Conservation (phyloP, 2,888 invertebrate species). For the Leucoptera coffeella region DNA sequence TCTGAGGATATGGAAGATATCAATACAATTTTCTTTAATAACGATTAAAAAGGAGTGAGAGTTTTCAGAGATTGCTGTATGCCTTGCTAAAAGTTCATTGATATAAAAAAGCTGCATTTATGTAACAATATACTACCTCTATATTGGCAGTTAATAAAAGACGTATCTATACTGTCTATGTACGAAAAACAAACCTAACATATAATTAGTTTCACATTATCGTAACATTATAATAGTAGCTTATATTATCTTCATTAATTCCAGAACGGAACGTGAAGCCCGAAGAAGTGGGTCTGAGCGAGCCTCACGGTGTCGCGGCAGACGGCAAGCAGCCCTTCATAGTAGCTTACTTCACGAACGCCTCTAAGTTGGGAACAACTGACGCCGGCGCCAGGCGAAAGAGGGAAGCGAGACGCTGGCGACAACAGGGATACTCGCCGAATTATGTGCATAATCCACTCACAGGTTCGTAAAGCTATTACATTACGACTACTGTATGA, state of each 20-base stretch:
- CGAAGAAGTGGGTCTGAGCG: conserved; percentile 78
- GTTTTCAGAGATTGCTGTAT: no score
- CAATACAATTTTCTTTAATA: no score
- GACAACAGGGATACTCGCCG: conserved; percentile 38
- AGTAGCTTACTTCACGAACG: conserved; percentile 80
- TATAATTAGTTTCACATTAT: no score
- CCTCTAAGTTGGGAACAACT: conserved; percentile 38
- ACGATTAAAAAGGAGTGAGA: no score
- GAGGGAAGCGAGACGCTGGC: conserved; percentile 51
- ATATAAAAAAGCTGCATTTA: no score
- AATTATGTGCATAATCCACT: conserved; percentile 52
- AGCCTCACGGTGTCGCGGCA: conserved; percentile 52
- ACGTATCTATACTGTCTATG: background rate
- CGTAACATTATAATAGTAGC: background rate
- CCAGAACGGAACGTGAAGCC: conserved; percentile 74
- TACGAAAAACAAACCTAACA: conserved; percentile 1
- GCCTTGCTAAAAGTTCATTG: no score
- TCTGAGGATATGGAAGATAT: no score
- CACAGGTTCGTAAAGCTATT: conserved; percentile 25
- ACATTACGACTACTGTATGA: no score
- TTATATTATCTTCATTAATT: conserved; percentile 6
- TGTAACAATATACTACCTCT: no score
- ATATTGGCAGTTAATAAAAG: no score
- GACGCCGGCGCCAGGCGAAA: conserved; percentile 54
- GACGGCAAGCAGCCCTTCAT: conserved; percentile 88